Evolutionary conservation across 1,140 invertebrate genomes (phyloP).

Genomic region (Holcopasites calliopsidis): DNA sequence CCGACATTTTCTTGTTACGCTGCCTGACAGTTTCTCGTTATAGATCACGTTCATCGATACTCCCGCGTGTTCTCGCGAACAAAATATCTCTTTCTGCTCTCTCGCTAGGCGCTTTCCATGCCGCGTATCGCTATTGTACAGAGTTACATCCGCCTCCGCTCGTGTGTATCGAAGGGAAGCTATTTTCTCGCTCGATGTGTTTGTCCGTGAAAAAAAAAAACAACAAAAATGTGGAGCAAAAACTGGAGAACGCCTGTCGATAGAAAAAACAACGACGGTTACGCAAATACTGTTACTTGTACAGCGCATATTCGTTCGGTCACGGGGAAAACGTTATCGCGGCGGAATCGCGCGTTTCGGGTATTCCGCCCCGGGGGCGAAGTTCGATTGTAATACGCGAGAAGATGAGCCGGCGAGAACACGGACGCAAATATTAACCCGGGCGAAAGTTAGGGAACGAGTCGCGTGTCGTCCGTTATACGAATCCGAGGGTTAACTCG

Average conservation of each 20-base stretch:
- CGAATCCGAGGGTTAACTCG: conserved; percentile 20
- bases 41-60: conserved; percentile 16
- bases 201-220: conserved; percentile 1
- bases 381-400: background rate
- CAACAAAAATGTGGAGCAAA: background rate
- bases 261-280: background rate
- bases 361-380: no score
- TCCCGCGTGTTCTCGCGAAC: background rate
- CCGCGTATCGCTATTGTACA: background rate
- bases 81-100: background rate
- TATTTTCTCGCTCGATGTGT: conserved; percentile 11
- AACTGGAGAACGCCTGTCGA: conserved; percentile 3
- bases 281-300: background rate
- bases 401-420: background rate
- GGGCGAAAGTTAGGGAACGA: background rate
- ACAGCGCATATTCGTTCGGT: background rate
- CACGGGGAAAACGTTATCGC: background rate
- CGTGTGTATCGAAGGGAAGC: background rate
- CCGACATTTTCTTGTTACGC: conserved; percentile 26
- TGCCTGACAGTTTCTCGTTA: conserved; percentile 39
- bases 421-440: background rate
- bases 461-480: conserved; percentile 31
- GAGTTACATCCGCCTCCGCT: background rate
- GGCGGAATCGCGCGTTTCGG: background rate
- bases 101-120: background rate